These are phyloP conservation scores for Enteromius mattozi DNA, from an alignment of 2,797 vertebrate genomes.

Conservation along the genomic window DNA sequence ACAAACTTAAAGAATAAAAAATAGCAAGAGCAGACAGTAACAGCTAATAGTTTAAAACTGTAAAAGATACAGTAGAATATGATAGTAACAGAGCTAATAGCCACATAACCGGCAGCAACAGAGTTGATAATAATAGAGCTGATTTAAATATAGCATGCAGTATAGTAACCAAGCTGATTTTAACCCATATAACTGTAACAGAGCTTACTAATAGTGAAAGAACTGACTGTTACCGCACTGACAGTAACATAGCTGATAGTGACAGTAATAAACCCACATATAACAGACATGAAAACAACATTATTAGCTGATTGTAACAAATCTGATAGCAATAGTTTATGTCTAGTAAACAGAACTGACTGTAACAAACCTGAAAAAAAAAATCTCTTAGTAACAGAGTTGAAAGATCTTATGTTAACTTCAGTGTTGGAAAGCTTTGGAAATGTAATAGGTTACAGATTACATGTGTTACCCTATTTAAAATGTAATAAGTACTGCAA, in stretches of 20 bases:
- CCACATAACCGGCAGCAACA: neutral
- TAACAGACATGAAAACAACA: neutral
- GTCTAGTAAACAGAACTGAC: neutral
- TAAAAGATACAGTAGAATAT: neutral
- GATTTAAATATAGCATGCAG: neutral
- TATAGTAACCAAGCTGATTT: neutral
- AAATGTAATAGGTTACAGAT: too few relatives aligned
- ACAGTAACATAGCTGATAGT: neutral
- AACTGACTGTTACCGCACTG: neutral
- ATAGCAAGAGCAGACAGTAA: neutral
- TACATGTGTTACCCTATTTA: too few relatives aligned
- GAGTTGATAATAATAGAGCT: neutral
- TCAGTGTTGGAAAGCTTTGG: too few relatives aligned
- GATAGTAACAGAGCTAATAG: neutral
- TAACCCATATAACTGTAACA: neutral
- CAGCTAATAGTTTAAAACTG: neutral
- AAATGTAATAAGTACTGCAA: too few relatives aligned
- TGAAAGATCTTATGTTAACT: slow-evolving; percentile 62
- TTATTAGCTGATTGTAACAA: neutral
- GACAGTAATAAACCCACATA: neutral
- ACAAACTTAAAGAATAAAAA: neutral
- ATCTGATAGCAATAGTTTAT: too few relatives aligned
- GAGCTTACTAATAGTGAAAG: neutral
- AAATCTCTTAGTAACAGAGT: neutral
- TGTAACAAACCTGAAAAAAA: neutral